Base-by-base conservation (phyloP, 2,888 invertebrate genomes). In the Epiperipatus broadwayi region DNA sequence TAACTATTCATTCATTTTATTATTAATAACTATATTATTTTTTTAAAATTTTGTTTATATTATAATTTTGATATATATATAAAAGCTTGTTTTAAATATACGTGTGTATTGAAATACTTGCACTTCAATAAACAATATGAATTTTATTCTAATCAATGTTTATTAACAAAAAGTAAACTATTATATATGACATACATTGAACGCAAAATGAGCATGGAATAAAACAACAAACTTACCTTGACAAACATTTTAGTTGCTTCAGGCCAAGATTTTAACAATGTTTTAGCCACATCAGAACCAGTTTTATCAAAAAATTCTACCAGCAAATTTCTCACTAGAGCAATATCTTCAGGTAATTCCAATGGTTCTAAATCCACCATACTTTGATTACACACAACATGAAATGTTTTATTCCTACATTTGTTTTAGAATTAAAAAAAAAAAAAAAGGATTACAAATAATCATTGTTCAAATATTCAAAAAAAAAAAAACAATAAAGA, bases 301-400 rank as follows among this genome's bases (percentile, higher is more conserved):
- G 97, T 97, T 51, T 80, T 75, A 35, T 75, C 66, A 12, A 74
- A 67, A 58, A 95, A 97, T 55, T 93, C 87, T 47, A 70, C 61
- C 12, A 97, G 63, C 21, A 89, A 65, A 21, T 69, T 61, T 52
- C 76, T 72, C 1, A 97, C 78, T 41, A 73, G 67, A 1, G 67
- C 60, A 20, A 83, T 61, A 59, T 97, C 97, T 5, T 79, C 75
- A 3, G 70, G 61, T 19, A 71, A 62, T 46, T 79, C 78, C 21
- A 93, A 55, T 2, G 80, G 75, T 41, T 89, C 68, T 14, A 95
- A 62, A 52, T 89, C 85, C n/a, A 97, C 91, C 67, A 78, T 80
- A 60, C 87, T 85, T n/a, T 69, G 70, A 61, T 97, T 97, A 53
- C 93, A 93, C 57, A 54, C 52, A 16, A 50, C 46, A 2, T 49